These are phyloP conservation scores for Anoplius nigerrimus DNA, from an alignment of 2,888 invertebrate genomes.

Conservation along the genomic window DNA sequence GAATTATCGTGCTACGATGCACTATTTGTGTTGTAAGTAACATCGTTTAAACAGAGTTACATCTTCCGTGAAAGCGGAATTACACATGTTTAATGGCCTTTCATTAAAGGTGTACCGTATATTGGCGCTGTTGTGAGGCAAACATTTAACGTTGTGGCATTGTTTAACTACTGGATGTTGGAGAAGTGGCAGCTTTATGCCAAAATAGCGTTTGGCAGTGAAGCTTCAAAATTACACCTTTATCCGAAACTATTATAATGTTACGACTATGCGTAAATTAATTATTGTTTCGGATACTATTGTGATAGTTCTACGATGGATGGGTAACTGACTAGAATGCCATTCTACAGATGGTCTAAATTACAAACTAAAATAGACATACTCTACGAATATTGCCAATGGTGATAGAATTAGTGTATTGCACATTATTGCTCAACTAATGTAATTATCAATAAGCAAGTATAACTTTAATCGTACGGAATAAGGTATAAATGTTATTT, in stretches of 20 bases:
- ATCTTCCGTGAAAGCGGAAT: neutral
- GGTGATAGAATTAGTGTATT: no score
- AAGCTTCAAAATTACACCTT: conserved; percentile 36
- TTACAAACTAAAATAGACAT: no score
- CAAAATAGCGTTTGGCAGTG: conserved; percentile 53
- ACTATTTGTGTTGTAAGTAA: no score
- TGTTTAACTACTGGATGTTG: conserved; percentile 32
- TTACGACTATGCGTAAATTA: neutral
- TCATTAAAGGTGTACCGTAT: conserved; percentile 47
- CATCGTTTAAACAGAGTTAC: neutral
- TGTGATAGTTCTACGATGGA: conserved; percentile 5
- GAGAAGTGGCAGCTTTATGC: conserved; percentile 45
- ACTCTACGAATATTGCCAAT: no score
- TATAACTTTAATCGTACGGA: no score
- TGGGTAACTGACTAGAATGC: no score
- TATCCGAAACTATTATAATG: conserved; percentile 35
- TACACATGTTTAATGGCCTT: neutral
- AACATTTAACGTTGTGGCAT: conserved; percentile 42
- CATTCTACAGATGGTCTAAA: no score
- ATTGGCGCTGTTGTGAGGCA: conserved; percentile 49
- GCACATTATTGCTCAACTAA: no score
- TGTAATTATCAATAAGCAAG: no score
- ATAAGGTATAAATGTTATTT: no score
- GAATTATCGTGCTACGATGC: no score
- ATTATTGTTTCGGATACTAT: neutral